Evolutionary conservation across 2,113 vertebrate species (phyloP), one percentile per base, ranked within the genome.

Genomic region (Hemichromis elongatus): DNA sequence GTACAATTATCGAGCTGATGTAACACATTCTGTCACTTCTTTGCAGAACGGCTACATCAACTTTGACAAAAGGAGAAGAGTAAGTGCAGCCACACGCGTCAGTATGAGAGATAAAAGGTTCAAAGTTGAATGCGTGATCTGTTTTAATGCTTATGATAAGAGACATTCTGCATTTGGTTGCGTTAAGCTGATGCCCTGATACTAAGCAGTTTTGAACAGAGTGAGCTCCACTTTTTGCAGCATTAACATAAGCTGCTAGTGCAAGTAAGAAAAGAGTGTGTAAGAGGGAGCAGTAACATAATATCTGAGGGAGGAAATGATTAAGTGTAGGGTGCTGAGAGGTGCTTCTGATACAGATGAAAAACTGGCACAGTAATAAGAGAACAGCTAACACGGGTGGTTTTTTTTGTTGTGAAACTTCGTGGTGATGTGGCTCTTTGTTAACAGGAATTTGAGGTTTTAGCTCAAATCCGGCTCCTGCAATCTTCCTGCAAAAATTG

Each of bases 41-140:
- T 95, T 92, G 82, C 96, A 98, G 97, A 97, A 97, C 0, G 97
- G 97, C 78, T 97, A 97, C 92, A 96, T 99, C 91, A 98, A 99
- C 95, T 98, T 98, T 70, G 98, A 99, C 93, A 98, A 99, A 92
- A 95, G 97, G 89, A 96, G 98, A 83, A 96, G 97, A 94, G 98
- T 98, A 92, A 95, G 94, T 90, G 79, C 33, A 2, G 80, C 57
- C 61, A 26, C 4, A 16, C 3, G 3, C 0, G 16, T 52, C 52
- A 8, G 9, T 50, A 8, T 52, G 53, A 52, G n/a, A 55, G 11
- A 82, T 28, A 9, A 79, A 81, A 79, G 42, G 50, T 79, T 9
- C 52, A 42, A 80, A 21, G 33, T 35, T 37, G 1, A 77, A 45
- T 14, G 52, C 8, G 2, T 16, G 6, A 33, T 75, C 14, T 52